phyloP scores from a whole-genome alignment of 2,888 invertebrate species.

The Lordiphosa andalusiaca region DNA sequence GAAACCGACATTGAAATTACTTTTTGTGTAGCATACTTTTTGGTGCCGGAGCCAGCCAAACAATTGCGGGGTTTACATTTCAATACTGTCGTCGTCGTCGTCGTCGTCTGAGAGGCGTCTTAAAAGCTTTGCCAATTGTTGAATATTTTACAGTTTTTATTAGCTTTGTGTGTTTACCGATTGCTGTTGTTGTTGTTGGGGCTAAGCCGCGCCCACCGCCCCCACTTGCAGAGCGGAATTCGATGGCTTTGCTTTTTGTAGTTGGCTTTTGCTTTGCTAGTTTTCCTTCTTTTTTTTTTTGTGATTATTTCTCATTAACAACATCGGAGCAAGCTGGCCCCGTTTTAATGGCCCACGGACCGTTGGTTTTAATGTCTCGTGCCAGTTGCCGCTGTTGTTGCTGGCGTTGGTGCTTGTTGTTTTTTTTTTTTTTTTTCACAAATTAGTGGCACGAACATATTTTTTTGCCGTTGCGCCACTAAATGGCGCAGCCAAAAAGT shows the following conservation, averaged over 20 bases:
- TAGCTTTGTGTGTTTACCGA: slow-evolving; percentile 49
- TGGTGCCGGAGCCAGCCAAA: slow-evolving; percentile 35
- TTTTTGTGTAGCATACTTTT: slow-evolving; percentile 54
- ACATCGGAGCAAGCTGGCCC: slow-evolving; percentile 49
- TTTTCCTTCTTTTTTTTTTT: slow-evolving; percentile 21
- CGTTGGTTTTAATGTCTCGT: slow-evolving; percentile 64
- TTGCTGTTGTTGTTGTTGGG: slow-evolving; percentile 13
- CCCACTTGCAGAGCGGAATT: not conserved
- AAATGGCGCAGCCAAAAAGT: slow-evolving; percentile 9
- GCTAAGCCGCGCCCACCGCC: slow-evolving; percentile 9
- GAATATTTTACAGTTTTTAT: slow-evolving; percentile 66
- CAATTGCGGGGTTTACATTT: slow-evolving; percentile 39
- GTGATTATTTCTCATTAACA: slow-evolving; percentile 64
- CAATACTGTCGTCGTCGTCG: slow-evolving; percentile 15
- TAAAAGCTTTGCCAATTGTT: slow-evolving; percentile 67
- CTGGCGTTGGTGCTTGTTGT: slow-evolving; percentile 23
- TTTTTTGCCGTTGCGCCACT: slow-evolving; percentile 53
- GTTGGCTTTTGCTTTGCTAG: slow-evolving; percentile 8
- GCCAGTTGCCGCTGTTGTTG: slow-evolving; percentile 43
- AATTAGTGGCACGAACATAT: slow-evolving; percentile 69
- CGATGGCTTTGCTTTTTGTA: not conserved
- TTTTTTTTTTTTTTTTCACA: slow-evolving; percentile 60
- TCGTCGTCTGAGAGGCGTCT: slow-evolving; percentile 32
- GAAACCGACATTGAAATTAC: slow-evolving; percentile 28
- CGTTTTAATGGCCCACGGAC: slow-evolving; percentile 59